phyloP scores from a whole-genome alignment of 2,888 invertebrate genomes.

The Piscicola geometra region DNA sequence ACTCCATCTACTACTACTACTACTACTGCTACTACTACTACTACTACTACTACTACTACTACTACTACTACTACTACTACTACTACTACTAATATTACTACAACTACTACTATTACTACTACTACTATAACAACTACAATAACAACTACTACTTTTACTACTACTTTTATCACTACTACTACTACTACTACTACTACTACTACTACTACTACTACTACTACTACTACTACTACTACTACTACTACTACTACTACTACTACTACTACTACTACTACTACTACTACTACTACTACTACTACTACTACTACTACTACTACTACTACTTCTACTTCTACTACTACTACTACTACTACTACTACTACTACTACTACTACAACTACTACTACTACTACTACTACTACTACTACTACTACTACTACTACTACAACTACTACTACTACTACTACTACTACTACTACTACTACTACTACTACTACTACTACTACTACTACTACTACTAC shows the following conservation, averaged over 20 bases:
- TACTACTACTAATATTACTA: neutral
- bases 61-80: too few relatives aligned
- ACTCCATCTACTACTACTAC: too few relatives aligned
- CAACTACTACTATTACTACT: neutral
- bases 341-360: constrained; percentile 36
- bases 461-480: constrained; percentile 32
- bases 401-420: neutral
- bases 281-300: constrained; percentile 33
- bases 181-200: constrained; percentile 34
- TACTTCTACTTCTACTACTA: constrained; percentile 33
- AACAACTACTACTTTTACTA: constrained; percentile 22
- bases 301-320: constrained; percentile 33
- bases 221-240: constrained; percentile 33
- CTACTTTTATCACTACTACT: constrained; percentile 28
- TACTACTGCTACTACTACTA: too few relatives aligned
- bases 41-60: too few relatives aligned
- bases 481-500: constrained; percentile 32
- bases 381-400: constrained; percentile 31
- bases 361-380: constrained; percentile 36
- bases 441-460: constrained; percentile 25
- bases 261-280: constrained; percentile 33
- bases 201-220: constrained; percentile 31
- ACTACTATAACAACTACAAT: neutral
- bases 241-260: constrained; percentile 34
- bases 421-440: constrained; percentile 30